phyloP scores from a whole-genome alignment of 2,113 vertebrate genomes.

The Sylvietta virens region DNA sequence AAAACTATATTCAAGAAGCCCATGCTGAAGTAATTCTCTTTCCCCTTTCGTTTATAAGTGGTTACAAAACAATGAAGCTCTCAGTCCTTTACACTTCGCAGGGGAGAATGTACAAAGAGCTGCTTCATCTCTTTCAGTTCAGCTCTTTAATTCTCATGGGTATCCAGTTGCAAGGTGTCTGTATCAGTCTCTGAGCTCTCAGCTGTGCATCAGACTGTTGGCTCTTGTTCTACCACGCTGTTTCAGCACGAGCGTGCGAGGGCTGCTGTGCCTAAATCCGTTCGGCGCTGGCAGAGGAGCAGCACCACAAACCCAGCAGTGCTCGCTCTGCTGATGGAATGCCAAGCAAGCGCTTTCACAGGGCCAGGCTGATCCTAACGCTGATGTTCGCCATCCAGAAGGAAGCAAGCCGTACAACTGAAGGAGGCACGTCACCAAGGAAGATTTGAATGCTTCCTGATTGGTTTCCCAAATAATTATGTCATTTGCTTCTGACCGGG shows the following conservation, averaged over 20 bases:
- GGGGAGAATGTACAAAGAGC: conserved; percentile 11
- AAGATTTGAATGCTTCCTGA: conserved; percentile 22
- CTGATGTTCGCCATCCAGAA: not conserved
- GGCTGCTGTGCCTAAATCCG: not conserved
- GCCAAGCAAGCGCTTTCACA: not conserved
- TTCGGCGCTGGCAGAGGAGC: not conserved
- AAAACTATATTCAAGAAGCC: not conserved
- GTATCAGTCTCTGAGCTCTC: not conserved
- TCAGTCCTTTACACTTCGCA: conserved; percentile 7
- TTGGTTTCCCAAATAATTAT: conserved; percentile 12
- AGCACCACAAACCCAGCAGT: not conserved
- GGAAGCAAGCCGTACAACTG: not conserved
- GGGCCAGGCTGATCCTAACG: not conserved
- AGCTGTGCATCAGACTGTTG: not conserved
- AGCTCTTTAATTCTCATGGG: conserved; percentile 27
- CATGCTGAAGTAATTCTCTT: not conserved
- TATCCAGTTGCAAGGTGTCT: conserved; percentile 56
- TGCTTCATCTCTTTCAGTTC: conserved; percentile 7
- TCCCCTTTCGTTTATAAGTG: not conserved
- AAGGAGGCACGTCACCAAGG: not conserved
- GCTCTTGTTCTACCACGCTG: not conserved
- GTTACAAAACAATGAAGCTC: conserved; percentile 18
- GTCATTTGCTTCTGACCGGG: not conserved
- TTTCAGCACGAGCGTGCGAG: not conserved
- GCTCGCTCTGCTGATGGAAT: not conserved